Conservation (phyloP, 2,888 invertebrate species). For the Elaeidobius kamerunicus region DNA sequence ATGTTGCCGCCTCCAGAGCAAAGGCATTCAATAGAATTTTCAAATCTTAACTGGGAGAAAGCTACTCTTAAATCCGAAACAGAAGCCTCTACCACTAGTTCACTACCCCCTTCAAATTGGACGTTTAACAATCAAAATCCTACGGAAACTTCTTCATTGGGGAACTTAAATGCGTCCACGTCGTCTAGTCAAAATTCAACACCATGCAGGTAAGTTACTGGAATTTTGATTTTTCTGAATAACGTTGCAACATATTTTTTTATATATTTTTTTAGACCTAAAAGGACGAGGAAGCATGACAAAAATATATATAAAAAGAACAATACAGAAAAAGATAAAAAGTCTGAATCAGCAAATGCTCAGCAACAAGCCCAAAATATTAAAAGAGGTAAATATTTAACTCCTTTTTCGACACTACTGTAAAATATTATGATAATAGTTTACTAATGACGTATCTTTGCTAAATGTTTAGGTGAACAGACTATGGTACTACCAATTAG, state of each 20-base stretch:
- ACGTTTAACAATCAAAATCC: slow-evolving; percentile 25
- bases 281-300: slow-evolving; percentile 47
- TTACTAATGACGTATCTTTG: too few relatives aligned
- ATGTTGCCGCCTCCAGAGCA: slow-evolving; percentile 37
- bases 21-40: slow-evolving; percentile 10
- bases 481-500: slow-evolving; percentile 41
- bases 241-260: background rate
- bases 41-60: slow-evolving; percentile 21
- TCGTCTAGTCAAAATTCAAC: slow-evolving; percentile 41
- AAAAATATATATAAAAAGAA: slow-evolving; percentile 44
- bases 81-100: slow-evolving; percentile 29
- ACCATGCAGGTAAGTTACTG: slow-evolving; percentile 37
- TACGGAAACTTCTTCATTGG: slow-evolving; percentile 14
- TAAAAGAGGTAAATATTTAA: slow-evolving; percentile 16
- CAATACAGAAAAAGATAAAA: slow-evolving; percentile 40
- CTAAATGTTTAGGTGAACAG: slow-evolving; percentile 37
- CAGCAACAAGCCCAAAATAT: slow-evolving; percentile 9
- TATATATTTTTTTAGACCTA: slow-evolving; percentile 37
- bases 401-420: too few relatives aligned
- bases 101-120: slow-evolving; percentile 34
- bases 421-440: too few relatives aligned
- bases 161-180: slow-evolving; percentile 37
- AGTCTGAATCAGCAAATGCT: slow-evolving; percentile 36
- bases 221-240: too few relatives aligned
- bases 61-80: slow-evolving; percentile 21